Evolutionary conservation across 2,888 invertebrate genomes (phyloP), one percentile per base, ranked within the genome.

Genomic region (Drosophila greeni): DNA sequence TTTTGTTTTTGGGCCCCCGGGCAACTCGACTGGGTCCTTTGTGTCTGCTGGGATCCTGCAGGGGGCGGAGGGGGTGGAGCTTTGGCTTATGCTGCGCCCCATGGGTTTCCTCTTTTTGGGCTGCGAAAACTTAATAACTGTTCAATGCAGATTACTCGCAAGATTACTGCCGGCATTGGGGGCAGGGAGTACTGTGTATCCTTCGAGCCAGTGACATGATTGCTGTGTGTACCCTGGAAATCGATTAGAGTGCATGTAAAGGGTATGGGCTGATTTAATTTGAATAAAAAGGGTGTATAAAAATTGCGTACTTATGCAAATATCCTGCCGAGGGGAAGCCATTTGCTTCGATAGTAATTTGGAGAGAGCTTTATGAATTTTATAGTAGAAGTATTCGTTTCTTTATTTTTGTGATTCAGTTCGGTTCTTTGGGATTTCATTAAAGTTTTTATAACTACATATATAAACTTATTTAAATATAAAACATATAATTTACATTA

Each of bases 71-170:
- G 42, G 11, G n/a, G n/a, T n/a, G 40, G 5, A 16, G 31, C 36
- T 37, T 45, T 34, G 45, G 67, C 56, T 47, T 66, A 53, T 42
- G 55, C n/a, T 33, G 18, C 31, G 31, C 66, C 55, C 36, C 24
- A 48, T 53, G 56, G 66, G 36, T 31, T 55, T 40, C 12, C 55
- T 14, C 29, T 73, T 79, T 73, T 62, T 55, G 76, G 60, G 45
- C 56, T 59, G 65, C 53, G 67, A 64, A 71, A 81, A 74, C 67
- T 74, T 78, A 81, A 83, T 75, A 82, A 78, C 82, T 78, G 72
- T 68, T 81, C 79, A 74, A 79, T 84, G 72, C 70, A 70, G 84
- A 82, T 82, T 78, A 84, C 76, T 69, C 43, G 65, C 31, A 37
- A 53, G 56, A 61, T 72, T 64, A 61, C 59, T 54, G 55, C 9